phyloP scores from a whole-genome alignment of 2,888 invertebrate genomes.

The Chloromyia formosa region DNA sequence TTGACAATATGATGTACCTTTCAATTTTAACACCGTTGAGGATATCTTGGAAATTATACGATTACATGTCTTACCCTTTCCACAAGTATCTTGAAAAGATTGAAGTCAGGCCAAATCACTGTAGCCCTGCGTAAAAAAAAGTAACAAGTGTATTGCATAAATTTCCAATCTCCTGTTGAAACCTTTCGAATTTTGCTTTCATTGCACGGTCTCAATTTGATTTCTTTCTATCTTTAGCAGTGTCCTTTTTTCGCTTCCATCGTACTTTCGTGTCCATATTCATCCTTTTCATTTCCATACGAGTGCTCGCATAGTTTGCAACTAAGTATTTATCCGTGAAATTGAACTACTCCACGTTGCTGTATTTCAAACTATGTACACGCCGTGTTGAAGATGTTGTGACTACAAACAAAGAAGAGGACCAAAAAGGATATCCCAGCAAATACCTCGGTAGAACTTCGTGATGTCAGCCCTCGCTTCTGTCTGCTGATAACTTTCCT shows the following conservation, averaged over 20 bases:
- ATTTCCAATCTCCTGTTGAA: background rate
- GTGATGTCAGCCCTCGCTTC: background rate
- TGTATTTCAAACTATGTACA: background rate
- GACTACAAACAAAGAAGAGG: background rate
- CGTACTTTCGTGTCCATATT: background rate
- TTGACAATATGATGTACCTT: no score
- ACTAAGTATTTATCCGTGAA: background rate
- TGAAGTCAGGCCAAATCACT: no score
- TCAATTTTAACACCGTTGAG: no score
- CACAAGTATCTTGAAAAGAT: no score
- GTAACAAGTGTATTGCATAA: constrained; percentile 1
- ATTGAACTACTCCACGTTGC: background rate
- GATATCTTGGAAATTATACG: no score
- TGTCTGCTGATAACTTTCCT: background rate
- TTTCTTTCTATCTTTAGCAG: background rate
- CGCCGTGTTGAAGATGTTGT: background rate
- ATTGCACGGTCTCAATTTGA: background rate
- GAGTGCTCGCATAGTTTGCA: background rate
- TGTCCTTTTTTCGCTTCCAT: background rate
- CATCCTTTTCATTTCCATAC: background rate
- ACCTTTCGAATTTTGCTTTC: background rate
- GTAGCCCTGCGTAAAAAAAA: background rate
- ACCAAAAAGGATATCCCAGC: background rate
- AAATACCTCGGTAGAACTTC: background rate
- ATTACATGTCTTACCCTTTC: no score